Percentiles rank a stretch among this genome's conserved stretches.
phyloP scores from a whole-genome alignment of 2,888 invertebrate genomes.

The Cheilosia scutellata region DNA sequence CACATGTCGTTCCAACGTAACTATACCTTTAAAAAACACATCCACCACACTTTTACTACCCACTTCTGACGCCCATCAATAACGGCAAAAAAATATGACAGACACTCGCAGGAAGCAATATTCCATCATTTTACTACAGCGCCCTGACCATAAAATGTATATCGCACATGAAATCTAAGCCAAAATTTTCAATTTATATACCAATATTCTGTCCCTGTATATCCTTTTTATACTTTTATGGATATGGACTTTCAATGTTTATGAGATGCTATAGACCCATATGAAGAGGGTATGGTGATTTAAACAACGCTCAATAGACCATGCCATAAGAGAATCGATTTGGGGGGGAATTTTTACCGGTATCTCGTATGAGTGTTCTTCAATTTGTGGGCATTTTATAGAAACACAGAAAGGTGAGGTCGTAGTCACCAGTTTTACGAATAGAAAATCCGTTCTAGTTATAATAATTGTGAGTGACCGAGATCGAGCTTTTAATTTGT shows the following conservation, averaged over 20 bases:
- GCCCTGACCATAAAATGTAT: slow-evolving; percentile 20
- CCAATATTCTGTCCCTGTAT: slow-evolving; percentile 46
- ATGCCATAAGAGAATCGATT: slow-evolving; percentile 12
- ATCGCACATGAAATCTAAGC: slow-evolving; percentile 49
- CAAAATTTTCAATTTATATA: slow-evolving; percentile 60
- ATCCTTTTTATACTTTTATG: slow-evolving; percentile 41
- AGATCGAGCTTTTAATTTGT: too few relatives aligned
- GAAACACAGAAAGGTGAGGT: too few relatives aligned
- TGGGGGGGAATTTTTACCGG: neutral
- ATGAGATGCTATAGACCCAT: slow-evolving; percentile 35
- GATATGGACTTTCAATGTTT: slow-evolving; percentile 58
- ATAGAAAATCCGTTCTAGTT: too few relatives aligned
- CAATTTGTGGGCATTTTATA: too few relatives aligned
- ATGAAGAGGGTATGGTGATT: slow-evolving; percentile 14
- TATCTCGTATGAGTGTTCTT: too few relatives aligned
- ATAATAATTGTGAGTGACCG: too few relatives aligned
- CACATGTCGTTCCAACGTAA: neutral
- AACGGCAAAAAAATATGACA: neutral
- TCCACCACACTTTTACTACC: slow-evolving; percentile 34
- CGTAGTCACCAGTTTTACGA: too few relatives aligned
- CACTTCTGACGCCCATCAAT: slow-evolving; percentile 21
- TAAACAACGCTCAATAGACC: slow-evolving; percentile 25
- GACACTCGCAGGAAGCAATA: neutral
- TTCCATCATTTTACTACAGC: slow-evolving; percentile 7
- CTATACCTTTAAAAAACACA: slow-evolving; percentile 21